Evolutionary conservation across 2,888 invertebrate species (phyloP), one percentile per base, ranked within the genome.

Genomic region (Parapristionchus giblindavisi): DNA sequence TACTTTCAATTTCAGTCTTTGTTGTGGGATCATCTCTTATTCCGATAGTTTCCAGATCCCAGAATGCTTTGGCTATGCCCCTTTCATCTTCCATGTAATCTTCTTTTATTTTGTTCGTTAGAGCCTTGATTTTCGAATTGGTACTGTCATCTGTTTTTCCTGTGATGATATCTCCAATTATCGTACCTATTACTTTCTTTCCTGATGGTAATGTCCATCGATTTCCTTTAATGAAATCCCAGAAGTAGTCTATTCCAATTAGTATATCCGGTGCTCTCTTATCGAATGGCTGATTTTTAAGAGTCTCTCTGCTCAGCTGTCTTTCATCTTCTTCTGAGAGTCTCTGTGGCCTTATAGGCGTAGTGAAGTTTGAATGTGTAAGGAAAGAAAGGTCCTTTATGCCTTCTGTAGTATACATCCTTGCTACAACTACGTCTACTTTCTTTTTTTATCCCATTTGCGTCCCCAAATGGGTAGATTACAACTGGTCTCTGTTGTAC

Each of bases 81-180:
- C n/a, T 66, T 6, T n/a, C 27, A 17, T 34, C 8, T 21, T 66
- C 29, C 6, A 32, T 40, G 21, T 27, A 29, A 17, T 65, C 43
- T 3, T 51, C n/a, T 24, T 70, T 29, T 70, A 52, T 56, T 66
- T 66, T 21, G 5, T 38, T 40, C 4, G 38, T 66, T 6, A 38
- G 36, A 17, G 14, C 8, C 27, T 66, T 21, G 38, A 32, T 40
- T 66, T 66, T 32, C 21, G 36, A 36, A n/a, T 48, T 11, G 21
- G 4, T 3, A 40, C 14, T 38, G 14, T 6, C 54, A 17, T 29
- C 21, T 29, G 5, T 3, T 27, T 14, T 4, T 61, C 71, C 71
- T 8, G 71, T 70, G 14, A 70, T 4, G 17, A 70, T 52, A 27
- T 70, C 21, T 32, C 71, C 71, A 17, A 70, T n/a, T 56, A 52